A percentile compares a stretch with the other conserved stretches of the same genome.
These are phyloP conservation scores for Wiebesia pumilae DNA, from an alignment of 1,140 invertebrate genomes.

Conservation along the genomic window DNA sequence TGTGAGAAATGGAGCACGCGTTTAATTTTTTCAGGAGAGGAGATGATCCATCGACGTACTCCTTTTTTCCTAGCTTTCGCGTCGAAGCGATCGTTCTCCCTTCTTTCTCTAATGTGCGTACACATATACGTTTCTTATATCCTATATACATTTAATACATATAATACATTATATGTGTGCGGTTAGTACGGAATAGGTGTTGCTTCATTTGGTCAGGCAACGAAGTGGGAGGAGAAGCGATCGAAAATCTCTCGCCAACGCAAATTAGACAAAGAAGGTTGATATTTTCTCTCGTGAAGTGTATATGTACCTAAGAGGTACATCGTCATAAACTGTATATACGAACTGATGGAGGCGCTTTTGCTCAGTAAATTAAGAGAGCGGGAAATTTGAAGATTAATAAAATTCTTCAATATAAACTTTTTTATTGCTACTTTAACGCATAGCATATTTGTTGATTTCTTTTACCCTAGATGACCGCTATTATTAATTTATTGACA, in stretches of 20 bases:
- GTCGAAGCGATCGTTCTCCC: neutral
- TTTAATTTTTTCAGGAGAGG: neutral
- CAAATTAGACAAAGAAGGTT: constrained; percentile 3
- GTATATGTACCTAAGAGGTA: neutral
- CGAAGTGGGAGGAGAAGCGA: neutral
- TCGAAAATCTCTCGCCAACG: constrained; percentile 29
- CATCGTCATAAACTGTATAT: neutral
- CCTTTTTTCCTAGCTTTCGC: neutral
- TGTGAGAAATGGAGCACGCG: neutral
- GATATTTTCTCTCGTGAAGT: neutral
- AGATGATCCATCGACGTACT: neutral
- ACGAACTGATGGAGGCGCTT: too few relatives aligned
- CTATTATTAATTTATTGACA: too few relatives aligned
- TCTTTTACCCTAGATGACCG: too few relatives aligned
- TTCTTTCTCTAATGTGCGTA: neutral
- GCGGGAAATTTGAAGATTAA: neutral
- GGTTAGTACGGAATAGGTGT: neutral
- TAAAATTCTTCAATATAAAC: too few relatives aligned
- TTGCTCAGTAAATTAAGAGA: neutral
- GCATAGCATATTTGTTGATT: too few relatives aligned
- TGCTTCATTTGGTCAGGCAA: neutral
- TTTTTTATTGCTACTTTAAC: too few relatives aligned
- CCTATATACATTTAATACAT: too few relatives aligned
- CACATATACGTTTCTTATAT: neutral
- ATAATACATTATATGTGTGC: neutral